phyloP scores from a whole-genome alignment of 2,888 invertebrate species.

The Pollenia angustigena region DNA sequence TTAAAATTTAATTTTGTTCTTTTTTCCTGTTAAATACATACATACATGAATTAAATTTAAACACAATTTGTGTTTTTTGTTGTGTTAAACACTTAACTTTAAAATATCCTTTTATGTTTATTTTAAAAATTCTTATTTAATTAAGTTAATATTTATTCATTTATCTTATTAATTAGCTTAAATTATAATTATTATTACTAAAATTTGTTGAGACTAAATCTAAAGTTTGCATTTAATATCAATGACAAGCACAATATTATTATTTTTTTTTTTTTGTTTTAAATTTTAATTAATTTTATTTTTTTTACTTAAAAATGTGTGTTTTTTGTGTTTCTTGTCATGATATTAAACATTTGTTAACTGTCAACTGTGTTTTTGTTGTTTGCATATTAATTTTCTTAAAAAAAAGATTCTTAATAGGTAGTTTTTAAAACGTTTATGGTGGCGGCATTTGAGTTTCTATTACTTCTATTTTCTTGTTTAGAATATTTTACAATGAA shows the following conservation, averaged over 20 bases:
- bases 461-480: conserved; percentile 25
- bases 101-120: conserved; percentile 27
- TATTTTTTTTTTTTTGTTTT: conserved; percentile 27
- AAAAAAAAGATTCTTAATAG: conserved; percentile 27
- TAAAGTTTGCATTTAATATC: conserved; percentile 72
- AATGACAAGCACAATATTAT: conserved; percentile 66
- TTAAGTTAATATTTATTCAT: conserved; percentile 3
- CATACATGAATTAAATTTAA: conserved; percentile 27
- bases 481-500: conserved; percentile 65
- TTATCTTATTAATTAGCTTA: conserved; percentile 55
- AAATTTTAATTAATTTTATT: not conserved
- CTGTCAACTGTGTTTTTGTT: conserved; percentile 81
- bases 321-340: conserved; percentile 61
- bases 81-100: conserved; percentile 54
- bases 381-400: conserved; percentile 27
- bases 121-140: conserved; percentile 31
- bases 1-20: conserved; percentile 41
- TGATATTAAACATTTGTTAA: conserved; percentile 83
- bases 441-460: conserved; percentile 36
- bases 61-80: not conserved
- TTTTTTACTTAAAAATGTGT: conserved; percentile 26
- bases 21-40: not conserved
- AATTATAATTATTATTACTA: conserved; percentile 46
- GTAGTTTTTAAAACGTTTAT: conserved; percentile 31
- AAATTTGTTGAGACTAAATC: conserved; percentile 65